Percentiles rank a stretch among this genome's conserved stretches.
Conservation (phyloP, 2,797 vertebrate species). For the Gymnodraco acuticeps region DNA sequence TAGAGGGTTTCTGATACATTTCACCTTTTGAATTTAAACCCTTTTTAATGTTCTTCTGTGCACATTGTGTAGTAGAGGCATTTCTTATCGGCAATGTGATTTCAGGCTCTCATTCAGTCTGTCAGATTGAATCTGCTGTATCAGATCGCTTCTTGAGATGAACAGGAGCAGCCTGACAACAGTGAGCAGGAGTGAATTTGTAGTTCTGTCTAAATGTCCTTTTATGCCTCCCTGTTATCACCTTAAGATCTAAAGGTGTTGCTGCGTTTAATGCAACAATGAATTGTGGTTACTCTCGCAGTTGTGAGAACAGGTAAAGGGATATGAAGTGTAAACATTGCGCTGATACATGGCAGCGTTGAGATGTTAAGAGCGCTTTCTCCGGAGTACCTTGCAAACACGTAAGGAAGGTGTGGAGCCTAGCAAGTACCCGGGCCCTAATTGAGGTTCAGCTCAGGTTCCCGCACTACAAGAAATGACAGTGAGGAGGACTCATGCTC, state of each 20-base stretch:
- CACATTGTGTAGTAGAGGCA: not conserved
- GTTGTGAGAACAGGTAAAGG: not conserved
- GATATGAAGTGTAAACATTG: constrained; percentile 11
- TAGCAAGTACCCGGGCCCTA: constrained; percentile 59
- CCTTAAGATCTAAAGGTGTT: constrained; percentile 14
- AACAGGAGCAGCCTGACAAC: constrained; percentile 29
- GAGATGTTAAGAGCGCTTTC: constrained; percentile 31
- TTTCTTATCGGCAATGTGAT: constrained; percentile 55
- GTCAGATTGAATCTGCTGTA: constrained; percentile 45
- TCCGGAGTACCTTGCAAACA: constrained; percentile 10
- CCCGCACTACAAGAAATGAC: constrained; percentile 75
- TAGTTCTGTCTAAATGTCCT: constrained; percentile 38
- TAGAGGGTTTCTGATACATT: not conserved
- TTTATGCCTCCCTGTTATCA: constrained; percentile 38
- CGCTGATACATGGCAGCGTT: constrained; percentile 21
- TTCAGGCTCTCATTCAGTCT: constrained; percentile 45
- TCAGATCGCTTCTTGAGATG: constrained; percentile 56
- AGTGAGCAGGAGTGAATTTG: constrained; percentile 19
- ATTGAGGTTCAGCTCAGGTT: constrained; percentile 79
- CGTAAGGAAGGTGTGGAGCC: constrained; percentile 51
- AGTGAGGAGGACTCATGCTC: constrained; percentile 50
- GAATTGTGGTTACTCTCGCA: not conserved
- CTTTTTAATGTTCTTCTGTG: not conserved
- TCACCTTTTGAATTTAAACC: constrained; percentile 10
- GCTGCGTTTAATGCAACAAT: not conserved